A percentile compares a stretch with the other conserved stretches of the same genome.
Conservation (phyloP, 2,113 vertebrate genomes). For the Meriones unguiculatus region DNA sequence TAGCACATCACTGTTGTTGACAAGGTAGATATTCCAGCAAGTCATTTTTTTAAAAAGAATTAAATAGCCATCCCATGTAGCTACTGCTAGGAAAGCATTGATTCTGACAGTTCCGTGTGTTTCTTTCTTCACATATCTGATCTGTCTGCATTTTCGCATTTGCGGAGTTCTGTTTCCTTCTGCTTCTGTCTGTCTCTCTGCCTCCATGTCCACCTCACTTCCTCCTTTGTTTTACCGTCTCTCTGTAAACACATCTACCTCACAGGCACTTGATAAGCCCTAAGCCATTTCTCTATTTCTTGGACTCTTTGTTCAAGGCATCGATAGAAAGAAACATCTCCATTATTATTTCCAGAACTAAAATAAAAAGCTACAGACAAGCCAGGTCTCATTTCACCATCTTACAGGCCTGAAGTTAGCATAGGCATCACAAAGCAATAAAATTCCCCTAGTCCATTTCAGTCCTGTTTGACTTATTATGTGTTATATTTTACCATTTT, state of each 20-base stretch:
- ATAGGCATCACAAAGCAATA: background rate
- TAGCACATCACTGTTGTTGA: conserved; percentile 23
- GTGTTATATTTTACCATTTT: background rate
- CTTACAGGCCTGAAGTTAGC: background rate
- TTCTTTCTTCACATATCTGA: conserved; percentile 23
- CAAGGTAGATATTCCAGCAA: background rate
- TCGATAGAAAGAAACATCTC: background rate
- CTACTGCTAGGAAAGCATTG: background rate
- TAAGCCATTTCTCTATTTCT: background rate
- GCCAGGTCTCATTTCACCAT: background rate
- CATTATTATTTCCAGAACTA: background rate
- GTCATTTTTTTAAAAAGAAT: conserved; percentile 24
- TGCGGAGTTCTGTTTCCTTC: background rate
- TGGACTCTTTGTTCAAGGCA: background rate
- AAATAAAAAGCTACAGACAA: background rate
- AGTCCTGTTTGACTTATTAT: background rate
- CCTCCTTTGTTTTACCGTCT: background rate
- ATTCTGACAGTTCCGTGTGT: background rate
- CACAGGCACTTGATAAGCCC: background rate
- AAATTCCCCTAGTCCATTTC: background rate
- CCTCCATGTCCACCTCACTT: background rate
- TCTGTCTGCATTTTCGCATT: background rate
- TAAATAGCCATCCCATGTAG: background rate
- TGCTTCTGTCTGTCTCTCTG: background rate
- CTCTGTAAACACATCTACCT: background rate